These are phyloP conservation scores for Petrocephalus microphthalmus DNA, from an alignment of 2,113 vertebrate species.

Conservation along the genomic window DNA sequence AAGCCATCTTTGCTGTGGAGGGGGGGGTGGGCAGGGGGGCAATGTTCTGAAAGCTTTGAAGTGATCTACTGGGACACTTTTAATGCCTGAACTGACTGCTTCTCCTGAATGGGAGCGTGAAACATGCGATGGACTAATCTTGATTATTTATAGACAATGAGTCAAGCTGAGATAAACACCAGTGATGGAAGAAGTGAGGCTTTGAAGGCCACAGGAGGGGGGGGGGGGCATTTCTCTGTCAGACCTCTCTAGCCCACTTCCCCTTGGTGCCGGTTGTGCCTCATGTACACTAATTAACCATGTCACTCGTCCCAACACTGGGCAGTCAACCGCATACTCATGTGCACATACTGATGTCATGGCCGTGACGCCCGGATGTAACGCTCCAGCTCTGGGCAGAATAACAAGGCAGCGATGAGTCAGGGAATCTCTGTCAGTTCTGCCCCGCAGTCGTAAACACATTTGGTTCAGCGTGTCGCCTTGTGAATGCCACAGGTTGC, in stretches of 20 bases:
- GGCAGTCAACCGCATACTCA: background rate
- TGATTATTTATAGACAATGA: background rate
- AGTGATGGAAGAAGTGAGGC: background rate
- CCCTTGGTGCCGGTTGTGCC: background rate
- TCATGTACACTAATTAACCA: background rate
- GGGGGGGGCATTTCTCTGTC: background rate
- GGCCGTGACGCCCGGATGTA: background rate
- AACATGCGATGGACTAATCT: background rate
- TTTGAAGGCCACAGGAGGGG: background rate
- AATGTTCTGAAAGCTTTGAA: background rate
- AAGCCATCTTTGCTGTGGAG: conserved; percentile 2
- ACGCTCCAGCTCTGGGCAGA: background rate
- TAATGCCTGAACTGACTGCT: background rate
- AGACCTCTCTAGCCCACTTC: background rate
- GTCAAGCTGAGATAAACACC: background rate
- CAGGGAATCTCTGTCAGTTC: background rate
- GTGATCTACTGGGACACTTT: background rate
- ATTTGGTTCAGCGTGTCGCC: background rate
- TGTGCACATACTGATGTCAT: background rate
- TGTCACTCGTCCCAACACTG: background rate
- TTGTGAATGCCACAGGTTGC: background rate
- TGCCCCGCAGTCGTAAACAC: background rate
- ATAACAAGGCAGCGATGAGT: background rate
- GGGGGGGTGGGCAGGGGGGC: conserved; percentile 2
- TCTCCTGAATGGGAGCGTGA: background rate